Evolutionary conservation across 2,113 vertebrate species (phyloP).

Genomic region (Fulmarus glacialis): DNA sequence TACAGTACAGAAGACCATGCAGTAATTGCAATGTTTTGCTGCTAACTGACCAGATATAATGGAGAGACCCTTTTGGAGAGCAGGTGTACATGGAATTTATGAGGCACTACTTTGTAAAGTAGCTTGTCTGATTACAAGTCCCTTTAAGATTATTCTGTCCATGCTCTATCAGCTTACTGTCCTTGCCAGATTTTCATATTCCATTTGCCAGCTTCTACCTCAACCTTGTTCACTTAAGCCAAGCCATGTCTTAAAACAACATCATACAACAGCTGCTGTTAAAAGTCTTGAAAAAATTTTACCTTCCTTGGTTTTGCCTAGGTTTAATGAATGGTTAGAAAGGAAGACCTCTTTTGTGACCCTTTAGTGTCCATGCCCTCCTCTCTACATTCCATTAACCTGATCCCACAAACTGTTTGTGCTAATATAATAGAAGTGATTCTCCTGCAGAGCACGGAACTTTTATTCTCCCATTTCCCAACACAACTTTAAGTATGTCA

Average conservation of each 20-base stretch:
- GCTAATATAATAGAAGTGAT: neutral
- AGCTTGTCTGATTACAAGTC: neutral
- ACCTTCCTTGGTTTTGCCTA: neutral
- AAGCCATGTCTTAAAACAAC: neutral
- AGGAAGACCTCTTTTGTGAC: neutral
- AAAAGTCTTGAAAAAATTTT: neutral
- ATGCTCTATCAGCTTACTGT: neutral
- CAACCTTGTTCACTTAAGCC: neutral
- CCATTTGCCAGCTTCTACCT: neutral
- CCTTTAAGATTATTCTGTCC: neutral
- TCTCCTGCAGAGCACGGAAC: neutral
- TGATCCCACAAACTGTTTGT: neutral
- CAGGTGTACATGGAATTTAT: neutral
- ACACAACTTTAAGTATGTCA: neutral
- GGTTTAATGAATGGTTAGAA: neutral
- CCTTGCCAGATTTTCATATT: neutral
- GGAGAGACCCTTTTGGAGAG: neutral
- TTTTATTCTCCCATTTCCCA: neutral
- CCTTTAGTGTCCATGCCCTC: neutral
- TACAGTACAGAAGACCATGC: too few species aligned
- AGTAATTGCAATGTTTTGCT: neutral
- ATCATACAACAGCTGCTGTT: neutral
- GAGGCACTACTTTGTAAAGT: neutral
- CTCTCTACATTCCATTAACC: neutral
- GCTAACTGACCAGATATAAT: neutral